Conservation (phyloP, 2,797 vertebrate species). For the Heterohyrax brucei region DNA sequence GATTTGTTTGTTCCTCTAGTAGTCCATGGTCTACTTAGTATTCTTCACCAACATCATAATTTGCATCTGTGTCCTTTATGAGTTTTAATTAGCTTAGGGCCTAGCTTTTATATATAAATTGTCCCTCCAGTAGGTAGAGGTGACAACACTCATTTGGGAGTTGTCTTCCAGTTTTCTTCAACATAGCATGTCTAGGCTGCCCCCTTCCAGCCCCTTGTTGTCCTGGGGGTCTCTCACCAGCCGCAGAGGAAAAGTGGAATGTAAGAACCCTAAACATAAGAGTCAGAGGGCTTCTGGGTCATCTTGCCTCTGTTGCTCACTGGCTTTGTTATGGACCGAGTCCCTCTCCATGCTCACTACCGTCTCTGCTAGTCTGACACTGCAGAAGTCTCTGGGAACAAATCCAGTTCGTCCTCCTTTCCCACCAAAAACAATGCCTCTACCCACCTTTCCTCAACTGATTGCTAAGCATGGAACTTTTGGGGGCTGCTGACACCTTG, state of each 20-base stretch:
- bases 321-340: too few relatives aligned
- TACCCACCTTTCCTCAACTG: neutral
- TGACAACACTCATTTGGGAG: slow-evolving; percentile 13
- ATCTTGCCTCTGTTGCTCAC: neutral
- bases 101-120: slow-evolving; percentile 57
- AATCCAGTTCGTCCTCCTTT: neutral
- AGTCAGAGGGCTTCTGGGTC: neutral
- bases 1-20: too few relatives aligned
- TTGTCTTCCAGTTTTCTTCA: slow-evolving; percentile 37
- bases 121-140: slow-evolving; percentile 49
- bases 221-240: neutral
- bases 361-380: slow-evolving; percentile 33
- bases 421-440: neutral
- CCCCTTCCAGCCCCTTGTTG: neutral
- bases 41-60: neutral
- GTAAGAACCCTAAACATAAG: slow-evolving; percentile 7
- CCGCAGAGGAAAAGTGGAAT: slow-evolving; percentile 7
- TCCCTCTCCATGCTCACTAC: neutral
- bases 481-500: slow-evolving; percentile 19
- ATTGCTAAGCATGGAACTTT: neutral
- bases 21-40: neutral
- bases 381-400: slow-evolving; percentile 31
- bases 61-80: neutral
- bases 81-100: slow-evolving; percentile 73
- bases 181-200: neutral